Evolutionary conservation across 2,888 invertebrate species (phyloP), one percentile per base, ranked within the genome.

Genomic region (Empis livida): DNA sequence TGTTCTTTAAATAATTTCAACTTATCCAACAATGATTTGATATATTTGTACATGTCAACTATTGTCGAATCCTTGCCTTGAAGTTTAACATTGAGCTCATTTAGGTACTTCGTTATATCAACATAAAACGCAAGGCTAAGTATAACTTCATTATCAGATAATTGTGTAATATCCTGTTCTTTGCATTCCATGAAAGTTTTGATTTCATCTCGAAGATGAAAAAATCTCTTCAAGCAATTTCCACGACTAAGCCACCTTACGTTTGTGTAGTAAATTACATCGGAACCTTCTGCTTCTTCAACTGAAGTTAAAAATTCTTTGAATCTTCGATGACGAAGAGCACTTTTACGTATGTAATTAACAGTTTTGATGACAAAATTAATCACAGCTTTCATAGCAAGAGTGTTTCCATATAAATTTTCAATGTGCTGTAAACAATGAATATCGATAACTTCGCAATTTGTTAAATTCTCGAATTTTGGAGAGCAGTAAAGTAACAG

Each of bases 61-160:
- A 32, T 32, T 3, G 32, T 32, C 32, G 32, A 32, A 8, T 27
- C 30, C 30, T 27, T 42, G 2, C 30, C 31, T 42, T 42, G 27
- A n/a, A 42, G 42, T 27, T 42, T 42, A 42, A 23, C 23, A 42
- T 42, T 42, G 42, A 42, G 15, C 31, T 42, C 42, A 42, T 42
- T 42, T 42, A 42, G 15, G 15, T 42, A 42, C 23, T 27, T 42
- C 27, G 31, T 42, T 11, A 42, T 42, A 23, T 42, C 42, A 42
- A 42, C 42, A 23, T 20, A 42, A 23, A 42, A 42, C 14, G 42
- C 42, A 9, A 42, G 27, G n/a, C 32, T 32, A 32, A 32, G 32
- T 6, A 13, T 32, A 32, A 32, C 3, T 32, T 32, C 32, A 32
- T 32, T 6, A 20, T 20, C 23, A 30, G 42, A 42, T 20, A 42